These are phyloP conservation scores for Trissoscelio sp. DNA, from an alignment of 2,888 invertebrate species.

Conservation along the genomic window DNA sequence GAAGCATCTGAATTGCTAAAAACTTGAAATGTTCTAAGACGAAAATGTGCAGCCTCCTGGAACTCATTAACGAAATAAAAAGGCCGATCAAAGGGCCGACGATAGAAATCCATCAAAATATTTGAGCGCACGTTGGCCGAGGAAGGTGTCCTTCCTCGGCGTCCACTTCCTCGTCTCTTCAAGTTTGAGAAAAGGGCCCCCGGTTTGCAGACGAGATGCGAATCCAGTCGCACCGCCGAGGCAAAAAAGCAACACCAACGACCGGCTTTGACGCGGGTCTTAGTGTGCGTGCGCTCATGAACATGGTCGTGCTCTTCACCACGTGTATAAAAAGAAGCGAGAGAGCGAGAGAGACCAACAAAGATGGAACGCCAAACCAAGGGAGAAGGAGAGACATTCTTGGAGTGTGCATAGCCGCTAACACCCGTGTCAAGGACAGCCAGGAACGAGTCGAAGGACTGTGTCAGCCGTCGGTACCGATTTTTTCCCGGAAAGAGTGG, in stretches of 20 bases:
- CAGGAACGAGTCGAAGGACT: conserved; percentile 76
- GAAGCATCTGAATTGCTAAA: conserved; percentile 9
- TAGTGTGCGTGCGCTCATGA: conserved; percentile 52
- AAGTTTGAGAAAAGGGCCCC: conserved; percentile 41
- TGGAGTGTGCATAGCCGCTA: conserved; percentile 69
- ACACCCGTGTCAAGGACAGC: conserved; percentile 81
- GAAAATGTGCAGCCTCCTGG: conserved; percentile 9
- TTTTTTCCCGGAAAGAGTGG: conserved; percentile 70
- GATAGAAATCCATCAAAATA: conserved; percentile 34
- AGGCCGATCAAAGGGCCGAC: conserved; percentile 55
- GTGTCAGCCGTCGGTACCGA: conserved; percentile 74
- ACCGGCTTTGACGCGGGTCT: conserved; percentile 61
- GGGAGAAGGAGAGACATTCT: conserved; percentile 51
- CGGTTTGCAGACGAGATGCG: conserved; percentile 62
- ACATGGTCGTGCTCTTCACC: conserved; percentile 41
- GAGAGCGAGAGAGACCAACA: background rate
- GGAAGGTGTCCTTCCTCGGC: conserved; percentile 47
- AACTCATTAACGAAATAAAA: conserved; percentile 51
- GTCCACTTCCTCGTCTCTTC: conserved; percentile 53
- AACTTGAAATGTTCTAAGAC: conserved; percentile 9
- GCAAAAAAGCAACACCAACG: conserved; percentile 70
- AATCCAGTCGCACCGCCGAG: conserved; percentile 63
- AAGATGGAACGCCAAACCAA: background rate
- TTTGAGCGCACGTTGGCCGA: conserved; percentile 11
- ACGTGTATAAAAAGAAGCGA: conserved; percentile 42